Evolutionary conservation across 2,797 vertebrate species (phyloP).

Genomic region (Chiroxiphia lanceolata): DNA sequence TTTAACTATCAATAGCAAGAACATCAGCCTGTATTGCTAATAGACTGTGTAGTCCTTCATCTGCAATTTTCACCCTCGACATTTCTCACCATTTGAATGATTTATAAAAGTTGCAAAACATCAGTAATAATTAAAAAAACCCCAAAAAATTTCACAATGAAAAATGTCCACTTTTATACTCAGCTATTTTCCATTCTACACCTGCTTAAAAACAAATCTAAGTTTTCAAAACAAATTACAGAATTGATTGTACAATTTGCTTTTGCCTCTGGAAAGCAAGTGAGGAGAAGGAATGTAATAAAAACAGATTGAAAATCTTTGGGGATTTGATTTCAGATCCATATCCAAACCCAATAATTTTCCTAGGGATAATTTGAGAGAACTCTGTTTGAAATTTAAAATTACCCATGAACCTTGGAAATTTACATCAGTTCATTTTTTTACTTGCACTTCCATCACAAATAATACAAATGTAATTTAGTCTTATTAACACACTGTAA

Average conservation of each 20-base stretch:
- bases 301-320: background rate
- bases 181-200: background rate
- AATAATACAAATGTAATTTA: background rate
- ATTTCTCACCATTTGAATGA: background rate
- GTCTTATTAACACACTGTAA: background rate
- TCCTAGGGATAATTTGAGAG: background rate
- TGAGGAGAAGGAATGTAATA: background rate
- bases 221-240: background rate
- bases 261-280: background rate
- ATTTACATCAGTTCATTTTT: background rate
- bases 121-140: background rate
- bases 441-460: background rate
- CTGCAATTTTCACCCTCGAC: background rate
- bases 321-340: background rate
- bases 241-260: background rate
- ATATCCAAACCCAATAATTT: background rate
- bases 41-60: background rate
- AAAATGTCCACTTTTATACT: background rate
- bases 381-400: conserved; percentile 1
- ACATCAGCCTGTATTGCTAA: background rate
- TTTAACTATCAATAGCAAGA: background rate
- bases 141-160: background rate
- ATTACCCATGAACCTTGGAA: background rate
- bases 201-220: background rate
- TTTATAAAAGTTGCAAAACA: background rate